Percentiles rank a stretch among this genome's conserved stretches.
Conservation (phyloP, 2,888 invertebrate genomes). For the Diadegma fenestrale region DNA sequence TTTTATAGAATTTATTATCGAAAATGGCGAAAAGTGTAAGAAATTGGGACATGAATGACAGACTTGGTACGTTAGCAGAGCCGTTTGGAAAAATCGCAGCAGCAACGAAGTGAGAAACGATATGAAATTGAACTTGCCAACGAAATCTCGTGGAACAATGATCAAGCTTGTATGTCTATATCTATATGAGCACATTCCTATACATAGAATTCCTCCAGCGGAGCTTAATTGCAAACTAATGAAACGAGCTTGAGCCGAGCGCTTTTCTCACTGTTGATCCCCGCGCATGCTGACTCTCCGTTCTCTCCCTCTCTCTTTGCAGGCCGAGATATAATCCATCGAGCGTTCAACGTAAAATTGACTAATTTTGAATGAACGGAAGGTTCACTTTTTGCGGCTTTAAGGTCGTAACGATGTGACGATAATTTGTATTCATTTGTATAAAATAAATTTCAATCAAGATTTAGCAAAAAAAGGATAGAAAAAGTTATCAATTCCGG, state of each 20-base stretch:
- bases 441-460: background rate
- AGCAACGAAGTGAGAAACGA: constrained; percentile 69
- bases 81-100: constrained; percentile 39
- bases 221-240: constrained; percentile 70
- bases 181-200: background rate
- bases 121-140: constrained; percentile 70
- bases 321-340: background rate
- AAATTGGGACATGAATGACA: constrained; percentile 12
- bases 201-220: constrained; percentile 25
- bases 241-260: constrained; percentile 58
- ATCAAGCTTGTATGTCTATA: constrained; percentile 28
- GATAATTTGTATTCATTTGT: background rate
- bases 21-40: background rate
- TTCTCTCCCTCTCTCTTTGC: background rate
- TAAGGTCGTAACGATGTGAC: background rate
- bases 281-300: constrained; percentile 48
- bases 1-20: background rate
- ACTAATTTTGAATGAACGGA: background rate
- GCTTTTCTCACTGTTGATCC: constrained; percentile 35
- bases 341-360: background rate
- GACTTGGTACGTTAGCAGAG: background rate
- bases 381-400: background rate
- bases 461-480: background rate
- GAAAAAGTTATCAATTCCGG: background rate
- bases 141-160: constrained; percentile 66